Percentiles rank a stretch among this genome's conserved stretches.
phyloP scores from a whole-genome alignment of 2,888 invertebrate species.

The Dromius quadrimaculatus region DNA sequence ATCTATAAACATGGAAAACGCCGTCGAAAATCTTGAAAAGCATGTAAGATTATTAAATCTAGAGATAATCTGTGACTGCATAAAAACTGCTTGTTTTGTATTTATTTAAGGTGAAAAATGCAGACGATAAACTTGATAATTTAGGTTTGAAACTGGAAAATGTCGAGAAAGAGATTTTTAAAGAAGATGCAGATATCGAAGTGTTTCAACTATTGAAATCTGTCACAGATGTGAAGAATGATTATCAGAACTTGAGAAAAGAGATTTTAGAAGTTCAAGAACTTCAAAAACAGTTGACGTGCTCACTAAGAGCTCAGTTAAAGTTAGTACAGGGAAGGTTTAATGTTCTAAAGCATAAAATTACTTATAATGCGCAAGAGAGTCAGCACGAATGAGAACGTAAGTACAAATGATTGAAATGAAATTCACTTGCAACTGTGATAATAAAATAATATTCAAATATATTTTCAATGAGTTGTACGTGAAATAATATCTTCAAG shows the following conservation, averaged over 20 bases:
- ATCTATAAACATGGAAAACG: conserved; percentile 61
- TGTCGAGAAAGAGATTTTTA: conserved; percentile 75
- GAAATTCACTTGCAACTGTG: conserved; percentile 7
- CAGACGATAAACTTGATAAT: conserved; percentile 79
- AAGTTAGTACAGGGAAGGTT: conserved; percentile 81
- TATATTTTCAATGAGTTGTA: background rate
- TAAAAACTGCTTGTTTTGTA: too few relatives aligned
- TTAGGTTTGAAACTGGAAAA: conserved; percentile 81
- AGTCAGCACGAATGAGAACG: conserved; percentile 37
- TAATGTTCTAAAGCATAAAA: conserved; percentile 77
- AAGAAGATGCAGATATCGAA: conserved; percentile 70
- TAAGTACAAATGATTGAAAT: conserved; percentile 4
- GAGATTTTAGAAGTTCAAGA: conserved; percentile 86
- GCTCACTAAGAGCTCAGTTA: conserved; percentile 79
- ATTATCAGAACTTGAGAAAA: conserved; percentile 82
- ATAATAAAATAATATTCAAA: background rate
- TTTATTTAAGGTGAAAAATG: conserved; percentile 76
- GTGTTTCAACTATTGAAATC: conserved; percentile 81
- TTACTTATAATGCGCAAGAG: conserved; percentile 67
- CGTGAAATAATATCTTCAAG: background rate
- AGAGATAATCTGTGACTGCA: too few relatives aligned
- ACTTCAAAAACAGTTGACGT: conserved; percentile 81
- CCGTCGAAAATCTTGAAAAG: conserved; percentile 63
- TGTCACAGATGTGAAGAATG: conserved; percentile 82
- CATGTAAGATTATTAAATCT: conserved; percentile 58